Evolutionary conservation across 2,113 vertebrate genomes (phyloP).

Genomic region (Vulpes ferrilata): DNA sequence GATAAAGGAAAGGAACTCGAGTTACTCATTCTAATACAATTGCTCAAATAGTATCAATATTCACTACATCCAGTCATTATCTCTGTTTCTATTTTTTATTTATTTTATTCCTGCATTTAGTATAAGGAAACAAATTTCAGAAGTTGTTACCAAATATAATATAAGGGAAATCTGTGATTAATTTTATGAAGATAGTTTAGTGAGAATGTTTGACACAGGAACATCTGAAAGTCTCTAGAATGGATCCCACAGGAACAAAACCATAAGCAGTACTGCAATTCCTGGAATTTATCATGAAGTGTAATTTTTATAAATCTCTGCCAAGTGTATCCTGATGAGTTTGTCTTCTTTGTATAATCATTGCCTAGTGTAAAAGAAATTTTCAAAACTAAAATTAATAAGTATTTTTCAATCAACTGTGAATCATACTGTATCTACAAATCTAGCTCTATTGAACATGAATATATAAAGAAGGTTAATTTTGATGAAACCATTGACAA

Average conservation of each 20-base stretch:
- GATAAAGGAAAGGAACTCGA: neutral
- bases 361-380: neutral
- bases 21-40: neutral
- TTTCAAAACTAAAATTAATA: neutral
- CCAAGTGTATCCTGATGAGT: neutral
- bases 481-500: neutral
- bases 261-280: neutral
- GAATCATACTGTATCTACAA: neutral
- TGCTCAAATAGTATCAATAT: neutral
- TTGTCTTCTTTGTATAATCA: neutral
- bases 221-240: neutral
- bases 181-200: neutral
- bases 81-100: neutral
- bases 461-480: neutral
- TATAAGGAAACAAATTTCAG: neutral
- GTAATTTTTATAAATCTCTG: neutral
- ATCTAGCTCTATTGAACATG: neutral
- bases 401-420: neutral
- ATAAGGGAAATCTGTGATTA: neutral
- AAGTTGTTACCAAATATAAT: neutral
- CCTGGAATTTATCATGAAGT: neutral
- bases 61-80: neutral
- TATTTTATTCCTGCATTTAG: neutral
- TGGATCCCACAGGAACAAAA: neutral
- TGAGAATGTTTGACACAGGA: neutral